A percentile compares a stretch with the other conserved stretches of the same genome.
phyloP scores from a whole-genome alignment of 1,140 invertebrate genomes.

The Hycleus phaleratus region DNA sequence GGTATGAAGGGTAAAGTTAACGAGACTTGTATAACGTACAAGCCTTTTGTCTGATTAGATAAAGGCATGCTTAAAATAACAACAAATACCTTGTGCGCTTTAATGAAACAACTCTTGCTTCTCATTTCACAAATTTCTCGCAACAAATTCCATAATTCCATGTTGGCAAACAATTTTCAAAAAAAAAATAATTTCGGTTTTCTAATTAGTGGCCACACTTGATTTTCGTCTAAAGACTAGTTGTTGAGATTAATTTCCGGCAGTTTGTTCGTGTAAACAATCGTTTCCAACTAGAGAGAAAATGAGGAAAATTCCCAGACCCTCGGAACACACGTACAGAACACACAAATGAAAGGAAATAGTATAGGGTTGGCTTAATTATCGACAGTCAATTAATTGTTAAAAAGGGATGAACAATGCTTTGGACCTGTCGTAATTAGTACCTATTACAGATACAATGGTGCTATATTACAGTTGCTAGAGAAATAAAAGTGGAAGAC shows the following conservation, averaged over 20 bases:
- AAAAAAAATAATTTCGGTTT: neutral
- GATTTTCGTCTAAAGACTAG: too few relatives aligned
- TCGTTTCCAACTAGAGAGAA: too few relatives aligned
- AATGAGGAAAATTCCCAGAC: too few relatives aligned
- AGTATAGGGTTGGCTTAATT: slow-evolving; percentile 37
- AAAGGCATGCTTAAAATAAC: slow-evolving; percentile 43
- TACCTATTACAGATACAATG: slow-evolving; percentile 26
- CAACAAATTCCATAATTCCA: slow-evolving; percentile 13
- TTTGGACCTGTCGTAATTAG: slow-evolving; percentile 32
- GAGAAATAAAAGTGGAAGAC: too few relatives aligned
- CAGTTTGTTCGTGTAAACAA: too few relatives aligned
- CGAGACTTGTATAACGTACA: slow-evolving; percentile 21
- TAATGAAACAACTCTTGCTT: slow-evolving; percentile 36
- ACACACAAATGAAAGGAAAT: neutral
- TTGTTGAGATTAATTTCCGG: too few relatives aligned
- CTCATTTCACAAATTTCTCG: slow-evolving; percentile 6
- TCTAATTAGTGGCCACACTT: too few relatives aligned
- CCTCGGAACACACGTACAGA: too few relatives aligned
- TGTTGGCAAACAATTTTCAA: too few relatives aligned
- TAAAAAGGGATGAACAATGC: slow-evolving; percentile 26
- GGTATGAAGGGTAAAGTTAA: slow-evolving; percentile 20
- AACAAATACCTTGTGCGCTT: slow-evolving; percentile 36
- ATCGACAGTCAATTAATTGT: slow-evolving; percentile 41
- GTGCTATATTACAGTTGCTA: neutral
- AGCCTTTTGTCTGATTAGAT: slow-evolving; percentile 42